A percentile compares a stretch with the other conserved stretches of the same genome.
These are phyloP conservation scores for Zapus hudsonius DNA, from an alignment of 2,113 vertebrate genomes.

Conservation along the genomic window DNA sequence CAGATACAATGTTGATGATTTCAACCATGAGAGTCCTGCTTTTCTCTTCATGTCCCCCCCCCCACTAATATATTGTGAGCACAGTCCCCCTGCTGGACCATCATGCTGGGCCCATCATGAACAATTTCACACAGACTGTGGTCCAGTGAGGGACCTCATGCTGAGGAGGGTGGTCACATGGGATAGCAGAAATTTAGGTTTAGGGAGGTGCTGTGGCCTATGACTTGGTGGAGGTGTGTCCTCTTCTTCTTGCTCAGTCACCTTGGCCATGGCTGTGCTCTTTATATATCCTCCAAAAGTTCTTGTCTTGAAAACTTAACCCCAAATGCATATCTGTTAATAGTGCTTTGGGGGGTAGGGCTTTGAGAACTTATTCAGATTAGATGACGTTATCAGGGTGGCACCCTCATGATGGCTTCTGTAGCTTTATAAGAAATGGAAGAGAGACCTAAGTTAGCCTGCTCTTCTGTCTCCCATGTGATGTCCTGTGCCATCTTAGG, in stretches of 20 bases:
- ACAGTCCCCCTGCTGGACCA: accelerated
- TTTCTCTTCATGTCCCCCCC: background rate
- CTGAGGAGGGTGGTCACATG: background rate
- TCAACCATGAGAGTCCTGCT: background rate
- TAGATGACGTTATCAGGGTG: background rate
- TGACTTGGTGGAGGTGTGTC: background rate
- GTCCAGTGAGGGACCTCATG: background rate
- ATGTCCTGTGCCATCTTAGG: background rate
- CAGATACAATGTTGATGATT: background rate
- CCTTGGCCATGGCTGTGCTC: background rate
- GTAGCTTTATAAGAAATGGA: background rate
- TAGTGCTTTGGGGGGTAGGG: background rate
- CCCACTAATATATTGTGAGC: background rate
- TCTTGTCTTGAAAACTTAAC: background rate
- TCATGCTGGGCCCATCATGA: accelerated
- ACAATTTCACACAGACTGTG: too few relatives aligned
- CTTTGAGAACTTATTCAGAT: background rate
- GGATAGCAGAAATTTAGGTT: too few relatives aligned
- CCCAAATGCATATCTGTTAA: background rate
- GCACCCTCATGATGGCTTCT: background rate
- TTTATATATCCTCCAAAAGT: background rate
- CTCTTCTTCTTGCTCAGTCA: background rate
- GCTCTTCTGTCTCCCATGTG: background rate
- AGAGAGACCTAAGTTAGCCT: background rate
- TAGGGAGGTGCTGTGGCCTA: background rate